phyloP scores from a whole-genome alignment of 2,113 vertebrate species.

The Zosterops hypoxanthus region DNA sequence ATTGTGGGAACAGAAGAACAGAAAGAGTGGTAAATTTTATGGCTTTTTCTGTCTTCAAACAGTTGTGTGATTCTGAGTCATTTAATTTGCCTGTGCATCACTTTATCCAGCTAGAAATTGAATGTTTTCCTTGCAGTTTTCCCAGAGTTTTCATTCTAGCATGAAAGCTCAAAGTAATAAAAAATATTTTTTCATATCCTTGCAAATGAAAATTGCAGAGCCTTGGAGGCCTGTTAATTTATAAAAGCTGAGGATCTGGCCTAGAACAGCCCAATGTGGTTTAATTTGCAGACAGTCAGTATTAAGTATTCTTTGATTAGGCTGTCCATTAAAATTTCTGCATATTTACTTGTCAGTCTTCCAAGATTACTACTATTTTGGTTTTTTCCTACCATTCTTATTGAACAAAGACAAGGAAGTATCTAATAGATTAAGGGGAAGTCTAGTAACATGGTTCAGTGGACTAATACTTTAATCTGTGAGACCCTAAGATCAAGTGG shows the following conservation, averaged over 20 bases:
- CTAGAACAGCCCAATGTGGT: neutral
- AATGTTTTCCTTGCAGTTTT: neutral
- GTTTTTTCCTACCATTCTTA: neutral
- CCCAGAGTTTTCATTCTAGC: neutral
- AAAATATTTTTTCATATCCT: neutral
- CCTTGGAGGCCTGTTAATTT: constrained; percentile 7
- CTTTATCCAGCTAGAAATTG: neutral
- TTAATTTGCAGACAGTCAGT: neutral
- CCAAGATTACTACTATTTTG: neutral
- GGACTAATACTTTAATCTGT: constrained; percentile 64
- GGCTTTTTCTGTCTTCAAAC: neutral
- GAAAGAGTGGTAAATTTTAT: neutral
- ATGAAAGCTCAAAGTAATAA: constrained; percentile 3
- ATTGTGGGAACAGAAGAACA: neutral
- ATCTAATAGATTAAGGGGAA: constrained; percentile 47
- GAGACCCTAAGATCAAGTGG: constrained; percentile 60
- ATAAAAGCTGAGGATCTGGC: neutral
- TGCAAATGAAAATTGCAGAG: neutral
- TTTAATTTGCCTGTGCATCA: neutral
- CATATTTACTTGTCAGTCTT: constrained; percentile 2
- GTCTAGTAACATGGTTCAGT: constrained; percentile 43
- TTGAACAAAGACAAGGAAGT: constrained; percentile 53
- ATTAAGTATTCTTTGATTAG: neutral
- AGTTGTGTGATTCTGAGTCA: neutral
- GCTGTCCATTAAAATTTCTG: neutral